A percentile compares a stretch with the other conserved stretches of the same genome.
Conservation (phyloP, 2,888 invertebrate species). For the Pycnomerus fuliginosus region DNA sequence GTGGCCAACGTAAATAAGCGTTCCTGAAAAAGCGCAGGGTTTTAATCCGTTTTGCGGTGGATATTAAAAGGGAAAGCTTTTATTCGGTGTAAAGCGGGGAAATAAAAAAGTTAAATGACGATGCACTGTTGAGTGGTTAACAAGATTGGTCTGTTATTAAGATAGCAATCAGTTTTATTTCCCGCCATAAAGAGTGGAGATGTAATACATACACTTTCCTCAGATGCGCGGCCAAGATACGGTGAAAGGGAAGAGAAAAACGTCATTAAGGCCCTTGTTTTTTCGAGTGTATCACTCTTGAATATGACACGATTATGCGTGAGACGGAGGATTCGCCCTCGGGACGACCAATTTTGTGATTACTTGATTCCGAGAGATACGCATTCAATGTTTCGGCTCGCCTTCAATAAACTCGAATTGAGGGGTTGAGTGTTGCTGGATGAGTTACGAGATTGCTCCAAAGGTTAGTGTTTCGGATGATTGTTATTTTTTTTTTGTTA, state of each 20-base stretch:
- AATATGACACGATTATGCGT: conserved; percentile 53
- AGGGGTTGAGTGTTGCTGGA: conserved; percentile 30
- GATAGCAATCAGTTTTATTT: conserved; percentile 55
- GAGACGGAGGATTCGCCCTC: conserved; percentile 26
- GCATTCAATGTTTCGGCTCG: conserved; percentile 40
- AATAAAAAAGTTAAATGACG: conserved; percentile 45
- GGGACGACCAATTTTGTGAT: conserved; percentile 50
- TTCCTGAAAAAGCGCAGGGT: no score
- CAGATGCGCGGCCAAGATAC: conserved; percentile 41
- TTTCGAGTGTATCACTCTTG: conserved; percentile 31
- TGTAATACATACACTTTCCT: conserved; percentile 51
- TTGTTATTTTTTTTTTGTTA: conserved; percentile 44
- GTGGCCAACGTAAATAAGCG: no score
- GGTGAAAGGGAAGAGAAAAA: conserved; percentile 28
- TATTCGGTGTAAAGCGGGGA: conserved; percentile 28
- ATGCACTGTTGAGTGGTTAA: conserved; percentile 52
- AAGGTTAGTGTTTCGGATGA: conserved; percentile 45
- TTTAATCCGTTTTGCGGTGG: no score
- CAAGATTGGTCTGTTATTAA: conserved; percentile 55
- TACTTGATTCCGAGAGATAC: conserved; percentile 47
- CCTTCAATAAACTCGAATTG: conserved; percentile 39
- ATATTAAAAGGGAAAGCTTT: no score
- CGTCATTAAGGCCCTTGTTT: conserved; percentile 41
- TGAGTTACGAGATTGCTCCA: conserved; percentile 43
- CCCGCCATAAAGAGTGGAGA: conserved; percentile 49